Evolutionary conservation across 2,888 invertebrate genomes (phyloP), one percentile per base, ranked within the genome.

Genomic region (Tortrix viridana): DNA sequence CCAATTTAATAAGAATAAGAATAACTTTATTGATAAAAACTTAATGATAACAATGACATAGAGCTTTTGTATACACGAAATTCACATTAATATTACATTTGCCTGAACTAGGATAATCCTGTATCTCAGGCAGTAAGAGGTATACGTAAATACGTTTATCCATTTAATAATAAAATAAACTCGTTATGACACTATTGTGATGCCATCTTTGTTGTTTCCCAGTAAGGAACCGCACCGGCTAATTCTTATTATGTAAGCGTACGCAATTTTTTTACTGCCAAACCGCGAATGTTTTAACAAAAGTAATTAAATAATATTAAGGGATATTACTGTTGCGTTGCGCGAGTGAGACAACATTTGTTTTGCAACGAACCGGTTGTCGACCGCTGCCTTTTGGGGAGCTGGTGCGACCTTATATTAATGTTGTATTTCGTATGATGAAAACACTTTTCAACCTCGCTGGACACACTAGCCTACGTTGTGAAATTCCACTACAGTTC

Each of bases 291-390:
- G 6, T 5, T 55, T 55, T 50, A 50, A 56, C 61, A 61, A 56
- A 49, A 37, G 49, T 18, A 56, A 62, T 62, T 62, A 56, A 56
- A 57, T 26, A 41, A 62, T 62, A 57, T 57, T 57, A 62, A 57
- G 50, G 62, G 56, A 57, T 53, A 41, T 53, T 41, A 53, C 38
- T 38, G 5, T 22, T n/a, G n/a, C n/a, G 2, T 47, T 53, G 53
- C 38, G 32, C 14, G 22, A 22, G 20, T 38, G 20, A 53, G 14
- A 53, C 5, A n/a, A n/a, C 5, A 16, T 41, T 22, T 22, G 52
- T 22, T 26, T 20, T 41, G 57, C 37, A 63, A 63, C 46, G 14
- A 58, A 63, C 63, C 18, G 18, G 53, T 54, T 48, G 19, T 41
- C 46, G 38, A 38, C 46, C 38, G 54, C 38, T 50, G 47, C 65